phyloP scores from a whole-genome alignment of 2,113 vertebrate species.

The Myotis davidii region DNA sequence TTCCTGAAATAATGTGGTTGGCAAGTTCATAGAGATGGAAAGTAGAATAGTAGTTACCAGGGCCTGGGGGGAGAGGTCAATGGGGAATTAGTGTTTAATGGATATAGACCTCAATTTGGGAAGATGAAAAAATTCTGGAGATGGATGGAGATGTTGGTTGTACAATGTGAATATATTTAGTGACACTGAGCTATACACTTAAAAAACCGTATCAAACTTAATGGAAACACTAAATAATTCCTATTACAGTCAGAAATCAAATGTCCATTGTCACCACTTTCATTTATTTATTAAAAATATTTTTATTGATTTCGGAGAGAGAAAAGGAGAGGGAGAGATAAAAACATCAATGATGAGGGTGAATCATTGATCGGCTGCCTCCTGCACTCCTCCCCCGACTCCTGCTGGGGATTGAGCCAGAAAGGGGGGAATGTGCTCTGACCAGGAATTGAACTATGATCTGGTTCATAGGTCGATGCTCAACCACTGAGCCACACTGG shows the following conservation, averaged over 20 bases:
- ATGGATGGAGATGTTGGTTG: not conserved
- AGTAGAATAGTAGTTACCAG: not conserved
- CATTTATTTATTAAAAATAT: no score
- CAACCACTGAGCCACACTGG: no score
- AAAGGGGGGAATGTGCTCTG: no score
- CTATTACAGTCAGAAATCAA: not conserved
- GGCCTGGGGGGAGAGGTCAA: not conserved
- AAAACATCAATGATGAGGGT: no score
- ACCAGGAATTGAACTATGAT: no score
- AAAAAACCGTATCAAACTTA: not conserved
- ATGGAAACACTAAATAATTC: not conserved
- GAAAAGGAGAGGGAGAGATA: no score
- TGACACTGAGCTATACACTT: not conserved
- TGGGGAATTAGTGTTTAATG: not conserved
- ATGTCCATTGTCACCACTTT: not conserved
- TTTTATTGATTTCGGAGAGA: no score
- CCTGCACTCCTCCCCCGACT: no score
- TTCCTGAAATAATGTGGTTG: constrained; percentile 19
- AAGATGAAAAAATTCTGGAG: not conserved
- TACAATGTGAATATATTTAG: not conserved
- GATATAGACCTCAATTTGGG: not conserved
- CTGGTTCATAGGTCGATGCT: no score
- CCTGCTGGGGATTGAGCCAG: no score
- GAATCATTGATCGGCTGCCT: no score
- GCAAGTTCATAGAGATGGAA: not conserved